A percentile compares a stretch with the other conserved stretches of the same genome.
Evolutionary conservation across 2,113 vertebrate genomes (phyloP).

Genomic region (Paramormyrops kingsleyae): DNA sequence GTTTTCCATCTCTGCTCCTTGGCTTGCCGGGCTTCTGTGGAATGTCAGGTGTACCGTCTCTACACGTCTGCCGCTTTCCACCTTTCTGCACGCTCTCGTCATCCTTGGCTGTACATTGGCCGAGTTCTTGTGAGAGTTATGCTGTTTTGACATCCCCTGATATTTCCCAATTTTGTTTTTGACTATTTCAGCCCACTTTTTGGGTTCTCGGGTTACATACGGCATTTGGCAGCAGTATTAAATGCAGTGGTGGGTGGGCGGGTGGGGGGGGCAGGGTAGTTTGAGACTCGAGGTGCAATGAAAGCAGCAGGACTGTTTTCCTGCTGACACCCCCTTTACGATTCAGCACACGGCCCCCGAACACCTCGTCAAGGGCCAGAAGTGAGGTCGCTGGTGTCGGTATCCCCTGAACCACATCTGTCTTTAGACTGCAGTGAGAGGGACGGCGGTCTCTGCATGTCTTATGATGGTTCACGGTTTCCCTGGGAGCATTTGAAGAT

Average conservation of each 20-base stretch:
- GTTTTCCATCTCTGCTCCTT: not conserved
- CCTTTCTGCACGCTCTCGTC: not conserved
- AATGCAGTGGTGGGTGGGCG: not conserved
- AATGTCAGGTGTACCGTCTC: not conserved
- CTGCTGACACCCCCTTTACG: not conserved
- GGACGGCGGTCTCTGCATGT: not conserved
- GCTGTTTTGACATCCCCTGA: not conserved
- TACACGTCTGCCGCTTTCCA: not conserved
- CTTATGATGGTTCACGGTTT: not conserved
- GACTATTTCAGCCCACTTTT: not conserved
- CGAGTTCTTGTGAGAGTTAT: not conserved
- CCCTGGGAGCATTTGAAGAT: not conserved
- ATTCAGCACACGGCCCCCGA: not conserved
- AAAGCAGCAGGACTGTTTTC: not conserved
- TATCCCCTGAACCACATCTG: not conserved
- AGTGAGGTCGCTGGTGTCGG: not conserved
- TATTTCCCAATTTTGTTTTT: not conserved
- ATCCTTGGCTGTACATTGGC: conserved; percentile 5
- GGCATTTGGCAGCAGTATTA: not conserved
- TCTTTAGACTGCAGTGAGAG: not conserved
- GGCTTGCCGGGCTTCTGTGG: not conserved
- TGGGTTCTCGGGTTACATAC: not conserved
- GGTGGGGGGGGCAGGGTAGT: not conserved
- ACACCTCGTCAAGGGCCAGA: not conserved
- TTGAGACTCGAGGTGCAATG: not conserved